Evolutionary conservation across 1,140 invertebrate genomes (phyloP).

Genomic region (Tetragonula clypearis): DNA sequence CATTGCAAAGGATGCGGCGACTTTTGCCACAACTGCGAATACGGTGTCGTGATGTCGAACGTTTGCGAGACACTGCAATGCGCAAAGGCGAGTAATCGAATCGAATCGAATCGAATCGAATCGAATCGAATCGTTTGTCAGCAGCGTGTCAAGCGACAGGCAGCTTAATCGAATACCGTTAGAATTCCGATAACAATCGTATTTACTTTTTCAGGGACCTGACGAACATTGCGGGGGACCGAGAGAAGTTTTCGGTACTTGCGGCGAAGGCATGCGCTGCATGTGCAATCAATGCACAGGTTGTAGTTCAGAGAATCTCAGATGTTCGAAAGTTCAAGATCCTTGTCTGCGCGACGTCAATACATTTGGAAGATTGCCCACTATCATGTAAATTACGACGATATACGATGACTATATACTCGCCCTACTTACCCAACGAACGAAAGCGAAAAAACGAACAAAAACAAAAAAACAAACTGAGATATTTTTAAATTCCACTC

Average conservation of each 20-base stretch:
- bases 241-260: constrained; percentile 76
- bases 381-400: constrained; percentile 41
- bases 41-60: constrained; percentile 58
- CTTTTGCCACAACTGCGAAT: constrained; percentile 69
- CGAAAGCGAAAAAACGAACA: neutral
- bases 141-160: neutral
- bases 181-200: too few species aligned
- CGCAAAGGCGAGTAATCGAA: constrained; percentile 60
- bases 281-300: constrained; percentile 80
- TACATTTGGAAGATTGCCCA: constrained; percentile 11
- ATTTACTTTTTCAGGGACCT: constrained; percentile 77
- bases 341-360: constrained; percentile 55
- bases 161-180: neutral
- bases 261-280: constrained; percentile 83
- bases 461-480: too few species aligned
- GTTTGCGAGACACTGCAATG: constrained; percentile 69
- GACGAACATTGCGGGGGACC: constrained; percentile 81
- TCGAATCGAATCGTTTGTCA: too few species aligned
- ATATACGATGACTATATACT: too few species aligned
- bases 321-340: constrained; percentile 70
- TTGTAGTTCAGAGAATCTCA: constrained; percentile 78
- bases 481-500: neutral
- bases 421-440: neutral
- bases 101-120: neutral
- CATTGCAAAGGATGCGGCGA: constrained; percentile 66